These are phyloP conservation scores for Cottoperca gobio DNA, from an alignment of 2,797 vertebrate genomes.

Conservation along the genomic window DNA sequence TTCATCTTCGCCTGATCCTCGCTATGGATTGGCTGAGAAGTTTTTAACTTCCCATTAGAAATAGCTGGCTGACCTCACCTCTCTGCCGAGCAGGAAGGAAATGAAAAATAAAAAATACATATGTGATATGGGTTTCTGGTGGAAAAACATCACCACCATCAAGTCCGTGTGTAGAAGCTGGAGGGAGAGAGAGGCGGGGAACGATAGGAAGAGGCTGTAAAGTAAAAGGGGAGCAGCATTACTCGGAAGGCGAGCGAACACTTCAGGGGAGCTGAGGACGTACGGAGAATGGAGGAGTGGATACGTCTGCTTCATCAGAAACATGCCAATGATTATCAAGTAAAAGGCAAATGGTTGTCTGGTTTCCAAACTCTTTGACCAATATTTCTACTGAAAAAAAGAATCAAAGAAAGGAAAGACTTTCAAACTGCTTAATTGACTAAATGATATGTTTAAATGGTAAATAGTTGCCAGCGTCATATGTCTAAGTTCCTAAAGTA, in stretches of 20 bases:
- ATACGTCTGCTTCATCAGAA: too few species aligned
- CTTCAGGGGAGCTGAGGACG: too few species aligned
- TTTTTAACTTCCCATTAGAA: slow-evolving; percentile 18
- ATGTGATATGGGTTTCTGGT: slow-evolving; percentile 22
- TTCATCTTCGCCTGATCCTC: not conserved
- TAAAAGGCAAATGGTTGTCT: too few species aligned
- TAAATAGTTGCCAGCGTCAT: not conserved
- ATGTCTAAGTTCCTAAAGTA: not conserved
- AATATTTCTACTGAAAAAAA: not conserved
- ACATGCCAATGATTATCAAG: too few species aligned
- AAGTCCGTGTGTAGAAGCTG: not conserved
- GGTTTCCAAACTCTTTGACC: too few species aligned
- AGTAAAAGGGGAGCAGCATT: not conserved
- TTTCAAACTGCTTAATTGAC: too few species aligned
- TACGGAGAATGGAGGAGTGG: too few species aligned
- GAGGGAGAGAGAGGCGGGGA: not conserved
- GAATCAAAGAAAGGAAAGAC: not conserved
- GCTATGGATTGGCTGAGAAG: slow-evolving; percentile 22
- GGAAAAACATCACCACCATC: slow-evolving; percentile 13
- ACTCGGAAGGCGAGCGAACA: too few species aligned
- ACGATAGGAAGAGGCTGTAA: not conserved
- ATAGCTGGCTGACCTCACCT: slow-evolving; percentile 41
- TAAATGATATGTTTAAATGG: too few species aligned
- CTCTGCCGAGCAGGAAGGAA: slow-evolving; percentile 25
- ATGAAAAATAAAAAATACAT: slow-evolving; percentile 57